These are phyloP conservation scores for Chaenodraco wilsoni DNA, from an alignment of 2,797 vertebrate genomes.

Conservation along the genomic window DNA sequence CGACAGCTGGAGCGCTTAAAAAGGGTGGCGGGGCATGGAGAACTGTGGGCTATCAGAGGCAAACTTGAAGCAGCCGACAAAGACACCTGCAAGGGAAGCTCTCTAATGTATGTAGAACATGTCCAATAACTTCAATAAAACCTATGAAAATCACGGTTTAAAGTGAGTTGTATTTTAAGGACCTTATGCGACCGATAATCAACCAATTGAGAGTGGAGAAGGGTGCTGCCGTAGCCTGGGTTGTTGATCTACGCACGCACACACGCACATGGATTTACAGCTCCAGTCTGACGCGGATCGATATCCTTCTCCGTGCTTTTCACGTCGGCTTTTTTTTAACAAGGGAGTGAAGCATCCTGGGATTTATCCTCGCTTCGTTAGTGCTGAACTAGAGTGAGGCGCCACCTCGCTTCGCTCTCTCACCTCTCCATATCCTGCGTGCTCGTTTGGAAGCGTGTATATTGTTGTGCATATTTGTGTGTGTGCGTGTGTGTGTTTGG, in stretches of 20 bases:
- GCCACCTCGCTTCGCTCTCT: constrained; percentile 38
- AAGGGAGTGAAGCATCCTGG: constrained; percentile 75
- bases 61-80: constrained; percentile 59
- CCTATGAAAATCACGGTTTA: constrained; percentile 4
- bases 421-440: constrained; percentile 77
- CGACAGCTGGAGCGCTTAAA: constrained; percentile 59
- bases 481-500: constrained; percentile 30
- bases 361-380: constrained; percentile 80
- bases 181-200: constrained; percentile 59
- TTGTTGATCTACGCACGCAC: constrained; percentile 65
- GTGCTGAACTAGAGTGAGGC: constrained; percentile 70
- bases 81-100: constrained; percentile 41
- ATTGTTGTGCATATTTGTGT: constrained; percentile 29
- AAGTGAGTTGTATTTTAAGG: constrained; percentile 46
- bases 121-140: constrained; percentile 37
- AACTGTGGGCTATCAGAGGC: constrained; percentile 32
- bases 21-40: constrained; percentile 39
- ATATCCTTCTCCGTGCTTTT: constrained; percentile 61
- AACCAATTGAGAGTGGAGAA: constrained; percentile 51
- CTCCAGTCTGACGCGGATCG: constrained; percentile 75
- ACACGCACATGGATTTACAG: constrained; percentile 77
- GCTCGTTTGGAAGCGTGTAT: constrained; percentile 47
- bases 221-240: constrained; percentile 67
- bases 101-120: background rate
- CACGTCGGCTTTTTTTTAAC: constrained; percentile 60